Base-by-base conservation (phyloP, 2,113 vertebrate genomes). In the Ramphastos sulfuratus region DNA sequence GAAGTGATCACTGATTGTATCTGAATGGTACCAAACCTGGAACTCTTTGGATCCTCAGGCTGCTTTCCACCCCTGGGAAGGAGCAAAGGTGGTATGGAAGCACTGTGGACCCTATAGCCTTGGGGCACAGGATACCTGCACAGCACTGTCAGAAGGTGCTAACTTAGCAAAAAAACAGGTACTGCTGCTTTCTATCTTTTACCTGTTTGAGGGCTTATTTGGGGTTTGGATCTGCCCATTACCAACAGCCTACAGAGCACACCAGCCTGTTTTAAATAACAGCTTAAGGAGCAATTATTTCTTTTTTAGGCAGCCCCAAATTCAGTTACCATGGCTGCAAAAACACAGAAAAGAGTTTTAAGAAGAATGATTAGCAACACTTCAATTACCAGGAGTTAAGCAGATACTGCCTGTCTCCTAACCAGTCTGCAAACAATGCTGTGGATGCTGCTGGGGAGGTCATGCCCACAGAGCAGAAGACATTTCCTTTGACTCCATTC, bases 371-470 rank as follows among this genome's bases (percentile, higher is more conserved):
- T 61, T 24, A 46, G 20, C 58, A 87, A 21, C 1, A 4, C 9
- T 79, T 19, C 25, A 50, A 55, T 44, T 61, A 31, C 17, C 20
- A 39, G 0, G 0, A 48, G 59, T 30, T 75, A 71, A 59, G 12
- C 10, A 7, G 5, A 15, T 48, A 60, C 15, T 48, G 27, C 10
- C 0, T 23, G 28, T 27, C 58, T 76, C 50, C 63, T 39, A 39
- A 58, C 3, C n/a, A n/a, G 18, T 83, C 77, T 30, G n/a, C 33
- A 35, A 87, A 19, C 27, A 67, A 13, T 0, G 0, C 6, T 1
- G 0, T 18, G 55, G 65, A 69, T 10, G 24, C 19, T 3, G 5
- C 55, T 2, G 17, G 75, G 23, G 70, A 17, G 65, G 33, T 23
- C n/a, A n/a, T 2, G 14, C 11, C 10, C 52, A 61, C 8, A 56